phyloP scores from a whole-genome alignment of 2,113 vertebrate species.

The Malurus elegans region DNA sequence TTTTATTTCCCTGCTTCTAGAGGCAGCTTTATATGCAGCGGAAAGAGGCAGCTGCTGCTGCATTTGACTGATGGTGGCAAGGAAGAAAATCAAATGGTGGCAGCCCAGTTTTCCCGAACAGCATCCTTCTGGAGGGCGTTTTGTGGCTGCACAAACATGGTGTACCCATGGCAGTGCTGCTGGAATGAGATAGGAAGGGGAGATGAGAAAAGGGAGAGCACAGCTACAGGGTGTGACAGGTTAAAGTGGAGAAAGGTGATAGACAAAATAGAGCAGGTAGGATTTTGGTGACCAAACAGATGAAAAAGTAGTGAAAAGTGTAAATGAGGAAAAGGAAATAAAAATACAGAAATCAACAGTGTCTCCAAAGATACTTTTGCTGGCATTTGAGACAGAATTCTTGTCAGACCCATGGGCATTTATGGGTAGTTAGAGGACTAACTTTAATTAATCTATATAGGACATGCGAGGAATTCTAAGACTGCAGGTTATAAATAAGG shows the following conservation, averaged over 20 bases:
- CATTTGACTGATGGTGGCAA: background rate
- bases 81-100: background rate
- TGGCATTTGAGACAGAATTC: background rate
- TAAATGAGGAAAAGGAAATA: background rate
- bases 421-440: background rate
- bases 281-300: background rate
- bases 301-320: background rate
- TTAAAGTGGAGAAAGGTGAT: background rate
- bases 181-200: background rate
- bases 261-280: background rate
- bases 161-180: background rate
- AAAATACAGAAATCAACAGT: background rate
- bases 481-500: background rate
- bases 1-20: constrained; percentile 22
- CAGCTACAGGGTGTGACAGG: background rate
- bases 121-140: background rate
- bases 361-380: background rate
- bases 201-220: background rate
- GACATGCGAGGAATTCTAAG: background rate
- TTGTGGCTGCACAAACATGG: background rate
- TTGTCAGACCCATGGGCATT: background rate
- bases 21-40: background rate
- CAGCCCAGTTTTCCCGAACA: background rate
- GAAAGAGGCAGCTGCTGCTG: background rate
- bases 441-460: background rate